Evolutionary conservation across 2,797 vertebrate species (phyloP), one percentile per base, ranked within the genome.

Genomic region (Phrynocephalus forsythii): DNA sequence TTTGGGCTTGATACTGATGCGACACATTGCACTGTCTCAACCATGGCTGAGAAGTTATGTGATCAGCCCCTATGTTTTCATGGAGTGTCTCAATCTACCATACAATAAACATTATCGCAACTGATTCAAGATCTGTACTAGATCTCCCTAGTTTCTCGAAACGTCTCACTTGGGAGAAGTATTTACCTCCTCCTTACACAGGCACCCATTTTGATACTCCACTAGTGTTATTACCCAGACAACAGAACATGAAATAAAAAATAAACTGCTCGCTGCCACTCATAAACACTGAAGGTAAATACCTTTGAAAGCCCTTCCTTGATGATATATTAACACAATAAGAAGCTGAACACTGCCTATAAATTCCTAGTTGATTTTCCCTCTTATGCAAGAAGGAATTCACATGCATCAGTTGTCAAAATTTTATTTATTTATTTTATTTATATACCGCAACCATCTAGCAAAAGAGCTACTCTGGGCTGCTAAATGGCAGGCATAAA

Each of bases 371-470:
- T 38, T 56, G 15, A 33, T 16, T n/a, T 22, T 87, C 24, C 56
- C 30, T 33, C 60, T 86, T 13, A 63, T 0, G 0, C 33, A 38
- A 85, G 6, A 87, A 26, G 56, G 28, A 82, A 77, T 66, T 88
- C 77, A 63, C 0, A 50, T 48, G 48, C 71, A 75, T 73, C 56
- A 80, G 68, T 7, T 11, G 33, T 16, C 28, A 69, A 63, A 30
- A 44, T 44, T 44, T 44, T 44, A 44, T 44, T 44, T 44, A 44
- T 44, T 44, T 44, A 44, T 44, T 44, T 44, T 44, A 44, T 44
- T 44, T 44, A 44, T 44, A 44, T 44, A 44, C 38, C 38, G 38
- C 38, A 44, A 44, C 38, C 38, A 44, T 44, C 38, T 44, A 44
- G 38, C 38, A 44, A 44, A 44, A 44, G 38, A 44, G 38, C 38